A percentile compares a stretch with the other conserved stretches of the same genome.
These are phyloP conservation scores for Indicator indicator DNA, from an alignment of 2,113 vertebrate species.

Conservation along the genomic window DNA sequence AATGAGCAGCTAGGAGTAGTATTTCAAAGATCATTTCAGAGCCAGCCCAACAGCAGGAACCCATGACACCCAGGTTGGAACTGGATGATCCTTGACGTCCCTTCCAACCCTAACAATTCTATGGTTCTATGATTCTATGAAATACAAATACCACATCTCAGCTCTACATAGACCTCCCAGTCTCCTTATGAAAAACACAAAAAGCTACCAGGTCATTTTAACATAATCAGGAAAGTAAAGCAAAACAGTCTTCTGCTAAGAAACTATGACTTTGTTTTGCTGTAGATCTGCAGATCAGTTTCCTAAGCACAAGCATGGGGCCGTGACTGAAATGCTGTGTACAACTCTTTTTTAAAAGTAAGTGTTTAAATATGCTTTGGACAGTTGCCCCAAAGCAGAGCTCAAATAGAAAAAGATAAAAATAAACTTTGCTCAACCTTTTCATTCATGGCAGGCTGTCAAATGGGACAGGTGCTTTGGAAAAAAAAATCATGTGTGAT, in stretches of 20 bases:
- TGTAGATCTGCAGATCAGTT: not conserved
- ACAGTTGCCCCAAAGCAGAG: not conserved
- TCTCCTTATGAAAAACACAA: not conserved
- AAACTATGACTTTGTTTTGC: not conserved
- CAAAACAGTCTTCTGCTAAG: not conserved
- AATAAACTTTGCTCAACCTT: constrained; percentile 34
- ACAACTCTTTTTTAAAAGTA: not conserved
- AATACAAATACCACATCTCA: not conserved
- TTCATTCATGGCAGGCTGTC: constrained; percentile 32
- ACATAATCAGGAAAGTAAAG: not conserved
- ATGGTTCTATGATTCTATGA: not conserved
- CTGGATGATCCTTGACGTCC: too few species aligned
- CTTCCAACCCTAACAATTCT: too few species aligned
- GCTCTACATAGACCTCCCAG: not conserved
- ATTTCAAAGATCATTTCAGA: constrained; percentile 1
- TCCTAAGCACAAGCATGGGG: not conserved
- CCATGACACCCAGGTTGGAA: rapidly evolving
- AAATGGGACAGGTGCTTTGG: constrained; percentile 27
- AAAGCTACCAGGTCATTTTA: not conserved
- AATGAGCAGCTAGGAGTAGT: not conserved
- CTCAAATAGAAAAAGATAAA: constrained; percentile 47
- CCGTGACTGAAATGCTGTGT: not conserved
- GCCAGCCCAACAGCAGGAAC: not conserved
- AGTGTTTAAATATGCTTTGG: not conserved
- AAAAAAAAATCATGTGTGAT: constrained; percentile 1